Base-by-base conservation (phyloP, 2,113 vertebrate genomes). In the Toxotes jaculatrix region DNA sequence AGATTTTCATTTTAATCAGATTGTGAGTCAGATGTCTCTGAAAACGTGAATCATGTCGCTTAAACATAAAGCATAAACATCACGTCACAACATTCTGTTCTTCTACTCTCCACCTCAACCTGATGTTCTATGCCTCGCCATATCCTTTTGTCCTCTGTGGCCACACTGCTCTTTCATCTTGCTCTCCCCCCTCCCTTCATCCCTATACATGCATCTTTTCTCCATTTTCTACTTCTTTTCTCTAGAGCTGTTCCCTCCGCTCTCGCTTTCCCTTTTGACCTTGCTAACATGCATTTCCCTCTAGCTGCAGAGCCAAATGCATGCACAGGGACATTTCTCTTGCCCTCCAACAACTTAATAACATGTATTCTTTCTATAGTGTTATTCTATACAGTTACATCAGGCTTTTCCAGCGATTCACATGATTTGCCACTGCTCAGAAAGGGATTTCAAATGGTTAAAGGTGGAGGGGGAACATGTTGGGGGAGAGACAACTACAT, bases 271-370 rank as follows among this genome's bases (percentile, higher is more conserved):
- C 42, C 31, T 45, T 45, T 34, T 55, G 45, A 45, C 69, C 68
- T 59, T 42, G 8, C 69, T 61, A 36, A 62, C 23, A 7, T 45
- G 23, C 31, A 51, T 56, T 7, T 79, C 64, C 56, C 65, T 73
- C 69, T 21, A 53, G 40, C 34, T 63, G 14, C 56, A 34, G 47
- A 68, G 56, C 36, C 10, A 53, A 59, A 63, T 43, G 16, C 1
- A 73, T 40, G 45, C 40, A 31, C 40, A 65, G 23, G 14, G 42
- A 42, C 38, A 27, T 27, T 27, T 56, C 10, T 13, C 51, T 21
- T n/a, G 51, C 51, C 21, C 51, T 55, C 51, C n/a, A 4, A 38
- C 34, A 40, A 23, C 19, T 42, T 12, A 63, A 27, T 40, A 31
- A 32, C n/a, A 3, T 47, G 64, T 47, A 19, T 16, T 27, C 38